Conservation (phyloP, 1,140 invertebrate genomes). For the Teleopsis dalmanni region DNA sequence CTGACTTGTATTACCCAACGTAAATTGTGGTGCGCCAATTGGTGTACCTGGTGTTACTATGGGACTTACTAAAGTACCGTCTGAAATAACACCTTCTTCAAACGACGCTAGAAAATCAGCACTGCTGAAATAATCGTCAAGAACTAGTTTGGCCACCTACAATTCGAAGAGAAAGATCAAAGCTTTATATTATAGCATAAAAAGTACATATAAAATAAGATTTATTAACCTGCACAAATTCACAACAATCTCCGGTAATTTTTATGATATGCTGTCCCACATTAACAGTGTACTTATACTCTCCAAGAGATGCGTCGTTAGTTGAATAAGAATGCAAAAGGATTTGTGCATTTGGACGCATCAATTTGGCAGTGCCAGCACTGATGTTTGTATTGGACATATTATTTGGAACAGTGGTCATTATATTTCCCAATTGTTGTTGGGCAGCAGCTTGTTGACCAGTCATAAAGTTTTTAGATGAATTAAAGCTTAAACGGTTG, state of each 20-base stretch:
- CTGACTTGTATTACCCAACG: conserved; percentile 26
- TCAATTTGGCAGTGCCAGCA: conserved; percentile 44
- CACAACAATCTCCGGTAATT: conserved; percentile 74
- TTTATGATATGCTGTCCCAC: conserved; percentile 71
- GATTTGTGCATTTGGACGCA: conserved; percentile 49
- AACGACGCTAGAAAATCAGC: conserved; percentile 40
- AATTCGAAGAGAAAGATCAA: conserved; percentile 16
- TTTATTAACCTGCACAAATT: conserved; percentile 66
- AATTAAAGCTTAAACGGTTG: conserved; percentile 44
- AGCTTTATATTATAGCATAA: not conserved
- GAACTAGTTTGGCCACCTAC: conserved; percentile 73
- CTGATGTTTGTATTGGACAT: conserved; percentile 15
- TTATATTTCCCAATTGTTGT: conserved; percentile 16
- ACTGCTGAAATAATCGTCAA: conserved; percentile 71
- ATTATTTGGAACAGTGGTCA: conserved; percentile 3
- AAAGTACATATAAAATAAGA: conserved; percentile 6
- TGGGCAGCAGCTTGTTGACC: conserved; percentile 41
- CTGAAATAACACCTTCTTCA: conserved; percentile 40
- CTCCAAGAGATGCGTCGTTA: conserved; percentile 72
- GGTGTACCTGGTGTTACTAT: conserved; percentile 39
- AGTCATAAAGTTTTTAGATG: conserved; percentile 41
- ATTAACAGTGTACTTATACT: conserved; percentile 80
- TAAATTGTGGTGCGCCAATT: conserved; percentile 28
- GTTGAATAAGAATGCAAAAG: conserved; percentile 72
- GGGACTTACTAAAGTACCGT: conserved; percentile 31